These are phyloP conservation scores for Yponomeuta plumbellus DNA, from an alignment of 2,888 invertebrate genomes.

Conservation along the genomic window DNA sequence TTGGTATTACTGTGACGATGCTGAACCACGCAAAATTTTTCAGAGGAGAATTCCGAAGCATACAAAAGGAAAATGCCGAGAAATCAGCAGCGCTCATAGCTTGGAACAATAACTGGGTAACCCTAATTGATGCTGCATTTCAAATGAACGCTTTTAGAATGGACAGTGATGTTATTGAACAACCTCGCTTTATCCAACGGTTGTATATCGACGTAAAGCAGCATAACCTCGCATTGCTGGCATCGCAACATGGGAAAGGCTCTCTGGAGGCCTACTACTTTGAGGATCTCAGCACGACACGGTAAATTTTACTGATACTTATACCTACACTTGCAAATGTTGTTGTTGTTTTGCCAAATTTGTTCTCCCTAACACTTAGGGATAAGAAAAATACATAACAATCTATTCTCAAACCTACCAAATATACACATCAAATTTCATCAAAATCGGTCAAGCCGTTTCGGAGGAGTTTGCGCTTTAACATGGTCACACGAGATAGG, in stretches of 20 bases:
- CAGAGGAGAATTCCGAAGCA: conserved; percentile 14
- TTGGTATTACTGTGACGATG: too few species aligned
- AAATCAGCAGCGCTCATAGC: conserved; percentile 35
- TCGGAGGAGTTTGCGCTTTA: too few species aligned
- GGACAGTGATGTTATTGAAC: conserved; percentile 54
- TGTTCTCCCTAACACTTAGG: too few species aligned
- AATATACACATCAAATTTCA: too few species aligned
- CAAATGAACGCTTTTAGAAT: conserved; percentile 75
- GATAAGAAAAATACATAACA: too few species aligned
- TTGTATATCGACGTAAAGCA: conserved; percentile 11
- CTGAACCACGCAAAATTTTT: neutral
- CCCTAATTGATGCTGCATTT: conserved; percentile 85
- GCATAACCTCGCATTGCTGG: neutral
- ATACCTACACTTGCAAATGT: too few species aligned
- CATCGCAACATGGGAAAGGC: neutral
- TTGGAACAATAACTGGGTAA: conserved; percentile 84
- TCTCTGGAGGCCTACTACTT: conserved; percentile 9
- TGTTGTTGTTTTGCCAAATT: too few species aligned
- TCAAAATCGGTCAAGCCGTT: too few species aligned
- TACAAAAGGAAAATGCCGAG: neutral
- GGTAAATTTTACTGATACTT: conserved; percentile 2
- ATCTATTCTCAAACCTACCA: too few species aligned
- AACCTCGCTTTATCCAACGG: conserved; percentile 65
- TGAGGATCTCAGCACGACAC: conserved; percentile 8
- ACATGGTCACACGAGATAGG: too few species aligned